Evolutionary conservation across 1,140 invertebrate genomes (phyloP).

Genomic region (Papilio helenus): DNA sequence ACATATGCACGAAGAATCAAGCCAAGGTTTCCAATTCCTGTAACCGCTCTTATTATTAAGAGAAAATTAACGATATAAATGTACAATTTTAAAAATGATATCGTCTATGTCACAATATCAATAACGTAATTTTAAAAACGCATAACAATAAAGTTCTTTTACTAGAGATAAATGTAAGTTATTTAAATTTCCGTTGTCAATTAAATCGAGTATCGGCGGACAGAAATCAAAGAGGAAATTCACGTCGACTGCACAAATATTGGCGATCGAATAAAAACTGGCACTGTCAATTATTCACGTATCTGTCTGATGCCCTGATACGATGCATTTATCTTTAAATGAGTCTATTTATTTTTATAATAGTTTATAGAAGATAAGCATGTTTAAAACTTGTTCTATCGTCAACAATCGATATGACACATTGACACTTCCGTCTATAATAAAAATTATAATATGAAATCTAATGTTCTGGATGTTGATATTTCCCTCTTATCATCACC

Average conservation of each 20-base stretch:
- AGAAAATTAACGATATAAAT: background rate
- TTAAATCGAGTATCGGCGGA: background rate
- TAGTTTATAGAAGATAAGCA: slow-evolving; percentile 1
- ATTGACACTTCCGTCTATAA: background rate
- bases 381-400: background rate
- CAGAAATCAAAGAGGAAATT: slow-evolving; percentile 8
- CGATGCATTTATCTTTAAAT: slow-evolving; percentile 9
- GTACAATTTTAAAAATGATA: background rate
- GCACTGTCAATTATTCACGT: slow-evolving; percentile 8
- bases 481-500: no score
- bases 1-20: background rate
- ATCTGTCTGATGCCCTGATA: background rate
- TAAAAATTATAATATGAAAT: background rate
- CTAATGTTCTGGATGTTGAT: no score
- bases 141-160: slow-evolving; percentile 1
- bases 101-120: background rate
- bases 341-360: background rate
- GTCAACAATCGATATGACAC: background rate
- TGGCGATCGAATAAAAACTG: background rate
- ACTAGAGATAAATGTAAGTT: background rate
- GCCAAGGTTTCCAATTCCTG: background rate
- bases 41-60: background rate
- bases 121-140: background rate
- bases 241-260: background rate
- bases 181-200: background rate